Evolutionary conservation across 2,113 vertebrate genomes (phyloP).

Genomic region (Gallinago media): DNA sequence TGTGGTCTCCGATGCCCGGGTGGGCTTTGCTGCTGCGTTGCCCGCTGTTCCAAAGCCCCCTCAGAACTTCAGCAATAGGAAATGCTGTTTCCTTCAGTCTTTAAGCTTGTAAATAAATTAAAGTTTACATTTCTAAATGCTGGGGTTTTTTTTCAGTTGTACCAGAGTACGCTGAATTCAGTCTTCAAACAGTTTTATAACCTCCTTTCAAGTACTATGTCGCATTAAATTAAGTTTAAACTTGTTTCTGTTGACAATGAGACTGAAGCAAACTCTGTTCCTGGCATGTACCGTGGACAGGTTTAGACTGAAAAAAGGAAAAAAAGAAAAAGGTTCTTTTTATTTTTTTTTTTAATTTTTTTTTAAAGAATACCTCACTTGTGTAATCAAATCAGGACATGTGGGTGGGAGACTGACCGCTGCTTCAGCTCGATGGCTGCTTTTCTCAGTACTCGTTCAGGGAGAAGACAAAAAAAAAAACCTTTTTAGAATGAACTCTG

Average conservation of each 20-base stretch:
- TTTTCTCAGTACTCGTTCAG: conserved; percentile 81
- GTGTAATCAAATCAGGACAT: conserved; percentile 80
- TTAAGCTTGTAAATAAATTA: conserved; percentile 78
- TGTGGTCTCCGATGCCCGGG: conserved; percentile 27
- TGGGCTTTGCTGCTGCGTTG: conserved; percentile 66
- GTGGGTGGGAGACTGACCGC: conserved; percentile 75
- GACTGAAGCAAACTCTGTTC: conserved; percentile 54
- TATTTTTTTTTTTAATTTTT: not conserved
- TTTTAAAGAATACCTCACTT: conserved; percentile 83
- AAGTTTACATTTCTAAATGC: conserved; percentile 80
- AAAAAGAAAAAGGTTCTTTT: not conserved
- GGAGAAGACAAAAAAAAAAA: conserved; percentile 79
- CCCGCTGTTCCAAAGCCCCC: conserved; percentile 69
- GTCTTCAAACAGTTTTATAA: conserved; percentile 57
- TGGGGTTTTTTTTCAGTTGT: conserved; percentile 43
- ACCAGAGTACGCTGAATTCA: conserved; percentile 64
- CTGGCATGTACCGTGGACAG: conserved; percentile 23
- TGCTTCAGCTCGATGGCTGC: conserved; percentile 67
- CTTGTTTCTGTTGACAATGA: conserved; percentile 14
- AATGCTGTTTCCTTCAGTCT: conserved; percentile 73
- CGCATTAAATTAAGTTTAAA: conserved; percentile 26
- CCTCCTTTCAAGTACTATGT: conserved; percentile 1
- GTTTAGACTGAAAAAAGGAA: not conserved
- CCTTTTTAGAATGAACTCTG: conserved; percentile 67
- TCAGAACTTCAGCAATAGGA: conserved; percentile 76